Conservation (phyloP, 2,113 vertebrate species). For the Bungarus multicinctus region DNA sequence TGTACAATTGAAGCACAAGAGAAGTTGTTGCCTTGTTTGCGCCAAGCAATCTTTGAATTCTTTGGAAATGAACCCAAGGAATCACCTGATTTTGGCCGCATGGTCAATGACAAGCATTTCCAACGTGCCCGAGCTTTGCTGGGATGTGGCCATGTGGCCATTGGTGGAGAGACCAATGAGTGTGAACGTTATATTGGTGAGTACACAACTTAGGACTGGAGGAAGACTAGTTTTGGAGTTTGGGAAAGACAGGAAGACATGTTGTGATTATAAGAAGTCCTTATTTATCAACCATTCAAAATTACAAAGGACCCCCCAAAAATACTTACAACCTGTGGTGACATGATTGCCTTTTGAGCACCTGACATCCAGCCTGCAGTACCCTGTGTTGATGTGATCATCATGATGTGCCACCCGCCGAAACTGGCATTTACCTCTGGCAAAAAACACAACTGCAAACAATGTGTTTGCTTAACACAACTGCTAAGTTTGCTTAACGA, state of each 20-base stretch:
- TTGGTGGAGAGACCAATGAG: slow-evolving; percentile 72
- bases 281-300: not conserved
- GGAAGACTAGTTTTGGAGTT: not conserved
- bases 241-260: not conserved
- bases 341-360: not conserved
- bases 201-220: slow-evolving; percentile 20
- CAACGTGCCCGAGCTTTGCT: slow-evolving; percentile 64
- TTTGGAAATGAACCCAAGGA: slow-evolving; percentile 67
- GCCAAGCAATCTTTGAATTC: slow-evolving; percentile 66
- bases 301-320: not conserved
- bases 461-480: not conserved
- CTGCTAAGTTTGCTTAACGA: not conserved
- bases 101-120: slow-evolving; percentile 73
- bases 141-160: slow-evolving; percentile 54
- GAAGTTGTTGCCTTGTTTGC: slow-evolving; percentile 74
- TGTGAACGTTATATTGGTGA: slow-evolving; percentile 75
- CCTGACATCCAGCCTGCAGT: not conserved
- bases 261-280: no score
- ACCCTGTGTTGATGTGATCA: not conserved
- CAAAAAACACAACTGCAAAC: not conserved
- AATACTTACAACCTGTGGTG: not conserved
- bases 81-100: slow-evolving; percentile 66
- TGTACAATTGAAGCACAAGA: slow-evolving; percentile 73
- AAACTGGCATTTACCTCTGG: not conserved
- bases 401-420: not conserved